A percentile compares a stretch with the other conserved stretches of the same genome.
Conservation (phyloP, 2,113 vertebrate species). For the Stictonetta naevosa region DNA sequence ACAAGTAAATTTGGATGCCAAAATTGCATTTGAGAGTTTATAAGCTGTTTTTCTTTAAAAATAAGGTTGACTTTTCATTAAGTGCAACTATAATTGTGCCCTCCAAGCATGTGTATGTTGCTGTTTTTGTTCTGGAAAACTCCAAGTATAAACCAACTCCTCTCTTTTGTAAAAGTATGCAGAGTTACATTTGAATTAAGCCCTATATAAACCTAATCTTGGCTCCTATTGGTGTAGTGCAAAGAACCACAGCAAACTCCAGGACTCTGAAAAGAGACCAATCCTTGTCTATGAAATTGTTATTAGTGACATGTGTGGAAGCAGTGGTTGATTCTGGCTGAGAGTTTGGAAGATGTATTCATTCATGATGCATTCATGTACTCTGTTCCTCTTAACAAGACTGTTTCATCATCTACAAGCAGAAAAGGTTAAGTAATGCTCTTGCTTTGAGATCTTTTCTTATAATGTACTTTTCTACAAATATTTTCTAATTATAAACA, state of each 20-base stretch:
- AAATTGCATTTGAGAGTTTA: background rate
- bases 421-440: background rate
- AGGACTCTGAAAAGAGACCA: background rate
- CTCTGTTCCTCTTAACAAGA: background rate
- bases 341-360: background rate
- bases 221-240: background rate
- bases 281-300: background rate
- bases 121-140: background rate
- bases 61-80: background rate
- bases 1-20: background rate
- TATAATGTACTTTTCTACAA: background rate
- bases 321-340: background rate
- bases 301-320: background rate
- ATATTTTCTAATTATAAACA: background rate
- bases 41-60: constrained; percentile 22
- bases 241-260: background rate
- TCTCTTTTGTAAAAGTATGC: background rate
- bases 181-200: constrained; percentile 5
- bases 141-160: background rate
- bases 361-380: no score
- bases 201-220: constrained; percentile 19
- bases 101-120: background rate
- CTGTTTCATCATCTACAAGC: background rate
- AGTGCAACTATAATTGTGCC: constrained; percentile 3
- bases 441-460: background rate